Percentiles rank a stretch among this genome's conserved stretches.
Evolutionary conservation across 2,888 invertebrate genomes (phyloP).

Genomic region (Ferdinandea cuprea): DNA sequence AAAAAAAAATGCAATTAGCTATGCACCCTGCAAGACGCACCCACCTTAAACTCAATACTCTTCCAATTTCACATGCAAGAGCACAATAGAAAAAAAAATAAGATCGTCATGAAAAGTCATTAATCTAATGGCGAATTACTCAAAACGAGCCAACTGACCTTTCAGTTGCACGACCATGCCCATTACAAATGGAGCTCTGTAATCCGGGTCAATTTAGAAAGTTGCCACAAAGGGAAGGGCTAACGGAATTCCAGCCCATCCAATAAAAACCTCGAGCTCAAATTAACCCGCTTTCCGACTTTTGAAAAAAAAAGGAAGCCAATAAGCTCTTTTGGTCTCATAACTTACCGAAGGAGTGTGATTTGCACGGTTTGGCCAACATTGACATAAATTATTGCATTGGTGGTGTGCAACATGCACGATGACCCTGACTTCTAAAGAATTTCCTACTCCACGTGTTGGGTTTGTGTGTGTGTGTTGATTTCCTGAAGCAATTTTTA

Average conservation of each 20-base stretch:
- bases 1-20: constrained; percentile 31
- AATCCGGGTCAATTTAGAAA: constrained; percentile 47
- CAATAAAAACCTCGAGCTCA: constrained; percentile 1
- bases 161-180: constrained; percentile 51
- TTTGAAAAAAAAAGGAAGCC: neutral
- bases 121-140: constrained; percentile 68
- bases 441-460: constrained; percentile 13
- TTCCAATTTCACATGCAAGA: constrained; percentile 49
- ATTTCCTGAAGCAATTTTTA: constrained; percentile 34
- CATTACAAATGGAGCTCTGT: constrained; percentile 7
- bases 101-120: constrained; percentile 56
- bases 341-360: constrained; percentile 28
- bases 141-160: constrained; percentile 68
- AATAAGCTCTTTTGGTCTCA: constrained; percentile 21
- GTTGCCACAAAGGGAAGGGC: neutral
- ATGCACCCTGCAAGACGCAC: neutral
- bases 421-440: constrained; percentile 62
- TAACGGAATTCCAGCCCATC: neutral
- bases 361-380: constrained; percentile 47
- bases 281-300: constrained; percentile 13
- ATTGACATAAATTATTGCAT: constrained; percentile 70
- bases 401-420: constrained; percentile 52
- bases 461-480: constrained; percentile 23
- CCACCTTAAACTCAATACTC: constrained; percentile 35
- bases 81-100: constrained; percentile 21